Base-by-base conservation (phyloP, 2,797 vertebrate species). In the Clarias pachynema region DNA sequence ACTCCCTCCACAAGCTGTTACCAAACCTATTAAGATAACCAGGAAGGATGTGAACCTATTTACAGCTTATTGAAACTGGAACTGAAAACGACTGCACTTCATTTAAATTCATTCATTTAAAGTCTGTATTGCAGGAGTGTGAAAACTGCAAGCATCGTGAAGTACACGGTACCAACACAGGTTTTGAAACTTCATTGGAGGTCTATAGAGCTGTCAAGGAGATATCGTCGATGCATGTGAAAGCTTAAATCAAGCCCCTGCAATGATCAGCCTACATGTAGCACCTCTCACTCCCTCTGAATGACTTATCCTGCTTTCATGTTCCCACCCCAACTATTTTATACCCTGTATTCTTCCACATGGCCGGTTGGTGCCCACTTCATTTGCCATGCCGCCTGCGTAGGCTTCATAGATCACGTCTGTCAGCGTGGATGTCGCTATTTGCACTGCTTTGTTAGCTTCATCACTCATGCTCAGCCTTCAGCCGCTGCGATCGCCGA, bases 381-480 rank as follows among this genome's bases (percentile, higher is more conserved):
- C 94, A 93, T 94, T 95, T 93, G 94, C 92, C 92, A 92, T 94
- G 95, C 95, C 90, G 91, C 91, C 90, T 92, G 93, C 94, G 93
- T 94, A 92, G 86, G 92, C 93, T 91, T 92, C 93, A 96, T 96
- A 95, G 94, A 95, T 96, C 95, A 95, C 89, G 91, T 92, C 95
- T 96, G 95, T 95, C 95, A 93, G 91, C 83, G 93, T 89, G 88
- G 93, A 93, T 95, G 95, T 95, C 94, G 94, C 94, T 95, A 94
- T 95, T 95, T 94, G 95, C 95, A 93, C 95, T 84, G 93, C 95
- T 95, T 94, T 95, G 94, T 94, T 95, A 93, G 92, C 93, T 94
- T 95, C 95, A 95, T 96, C 95, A 95, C 93, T 96, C 95, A 95
- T 95, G 73, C 57, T 92, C 91, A 89, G 89, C 91, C 91, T 90